A percentile compares a stretch with the other conserved stretches of the same genome.
These are phyloP conservation scores for Channa striata DNA, from an alignment of 2,797 vertebrate genomes.

Conservation along the genomic window DNA sequence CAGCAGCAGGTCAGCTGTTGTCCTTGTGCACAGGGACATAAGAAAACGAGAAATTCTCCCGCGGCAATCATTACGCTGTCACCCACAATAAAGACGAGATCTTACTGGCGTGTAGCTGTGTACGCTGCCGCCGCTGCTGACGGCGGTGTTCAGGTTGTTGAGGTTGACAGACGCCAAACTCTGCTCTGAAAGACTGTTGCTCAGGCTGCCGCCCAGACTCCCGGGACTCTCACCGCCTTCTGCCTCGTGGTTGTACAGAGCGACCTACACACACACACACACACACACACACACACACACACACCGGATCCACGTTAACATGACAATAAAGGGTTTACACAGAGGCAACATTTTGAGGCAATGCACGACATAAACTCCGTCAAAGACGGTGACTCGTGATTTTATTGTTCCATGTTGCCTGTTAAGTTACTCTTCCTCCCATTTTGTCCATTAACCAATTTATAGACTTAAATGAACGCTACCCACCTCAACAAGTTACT, in stretches of 20 bases:
- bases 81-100: conserved; percentile 18
- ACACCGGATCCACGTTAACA: conserved; percentile 23
- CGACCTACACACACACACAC: conserved; percentile 82
- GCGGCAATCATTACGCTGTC: conserved; percentile 29
- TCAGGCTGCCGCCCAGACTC: conserved; percentile 89
- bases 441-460: conserved; percentile 19
- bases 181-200: conserved; percentile 94
- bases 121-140: conserved; percentile 79
- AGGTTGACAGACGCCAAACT: conserved; percentile 92
- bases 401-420: conserved; percentile 14
- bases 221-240: conserved; percentile 92
- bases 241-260: conserved; percentile 90
- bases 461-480: conserved; percentile 10
- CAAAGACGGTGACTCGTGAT: conserved; percentile 25
- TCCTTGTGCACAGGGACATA: conserved; percentile 27
- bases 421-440: conserved; percentile 11
- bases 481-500: conserved; percentile 35
- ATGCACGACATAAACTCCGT: conserved; percentile 8
- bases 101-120: conserved; percentile 85
- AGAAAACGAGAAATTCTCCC: conserved; percentile 14
- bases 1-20: conserved; percentile 10
- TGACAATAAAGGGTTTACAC: conserved; percentile 31
- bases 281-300: conserved; percentile 33
- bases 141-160: conserved; percentile 90
- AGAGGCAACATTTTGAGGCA: conserved; percentile 21